Base-by-base conservation (phyloP, 1,140 invertebrate genomes). In the Acromyrmex echinatior region DNA sequence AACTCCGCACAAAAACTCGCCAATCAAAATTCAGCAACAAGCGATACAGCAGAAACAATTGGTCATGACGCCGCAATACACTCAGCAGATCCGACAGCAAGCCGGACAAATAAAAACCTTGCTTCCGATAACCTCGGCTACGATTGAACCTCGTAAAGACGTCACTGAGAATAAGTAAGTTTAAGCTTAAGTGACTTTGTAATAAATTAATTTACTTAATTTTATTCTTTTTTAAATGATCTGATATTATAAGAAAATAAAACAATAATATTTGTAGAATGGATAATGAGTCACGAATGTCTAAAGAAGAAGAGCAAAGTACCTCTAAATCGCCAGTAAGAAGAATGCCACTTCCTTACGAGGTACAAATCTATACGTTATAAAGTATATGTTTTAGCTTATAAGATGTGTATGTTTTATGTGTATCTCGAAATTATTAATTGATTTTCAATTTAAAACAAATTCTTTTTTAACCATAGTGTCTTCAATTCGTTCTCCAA, bases 401-500 rank as follows among this genome's bases (percentile, higher is more conserved):
- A 51, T 10, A 25, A 65, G 28, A 25, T 78, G 0, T 77, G 3
- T 21, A 80, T 85, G 1, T 62, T 39, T 74, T n/a, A 4, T 76
- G 4, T 80, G 12, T 81, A 31, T 84, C 60, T 81, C 45, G 9
- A 51, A 1, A 45, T 62, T 84, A 35, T n/a, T n/a, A 16, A 51
- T 39, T 56, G 56, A 45, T 45, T 12, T 80, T 45, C 6, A 5
- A 91, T 95, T 91, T 91, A 91, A 94, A 88, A 92, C 86, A 3
- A 58, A 90, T 88, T 39, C 92, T 93, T 94, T 18, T 96, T 78
- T 90, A 91, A 82, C 95, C 94, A n/a, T 91, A 96, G 94, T 96
- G 96, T 92, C 91, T 96, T 60, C 96, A 97, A 93, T 97, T 97
- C 85, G 96, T 97, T n/a, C 95, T 97, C 62, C 96, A 98, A 96